Conservation (phyloP, 2,797 vertebrate genomes). For the Avahi laniger region DNA sequence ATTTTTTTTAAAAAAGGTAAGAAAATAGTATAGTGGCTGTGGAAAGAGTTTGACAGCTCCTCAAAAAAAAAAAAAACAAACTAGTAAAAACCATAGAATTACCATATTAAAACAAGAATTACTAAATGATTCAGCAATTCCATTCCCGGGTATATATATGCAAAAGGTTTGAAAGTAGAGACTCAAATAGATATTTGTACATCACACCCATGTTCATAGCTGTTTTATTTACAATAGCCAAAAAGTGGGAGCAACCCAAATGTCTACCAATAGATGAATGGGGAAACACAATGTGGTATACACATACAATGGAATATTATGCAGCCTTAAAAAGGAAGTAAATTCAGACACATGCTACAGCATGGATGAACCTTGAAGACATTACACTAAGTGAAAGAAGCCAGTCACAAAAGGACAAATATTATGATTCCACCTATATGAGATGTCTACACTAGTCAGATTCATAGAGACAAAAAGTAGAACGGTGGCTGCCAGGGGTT, state of each 20-base stretch:
- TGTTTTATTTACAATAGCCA: not conserved
- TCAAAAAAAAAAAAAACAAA: not conserved
- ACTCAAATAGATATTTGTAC: not conserved
- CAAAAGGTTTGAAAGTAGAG: not conserved
- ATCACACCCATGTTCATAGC: fast-evolving
- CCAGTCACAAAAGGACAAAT: not conserved
- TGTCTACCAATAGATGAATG: not conserved
- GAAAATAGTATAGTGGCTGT: not conserved
- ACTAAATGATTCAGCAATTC: not conserved
- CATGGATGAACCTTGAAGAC: not conserved
- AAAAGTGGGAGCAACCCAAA: not conserved
- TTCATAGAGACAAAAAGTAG: not conserved
- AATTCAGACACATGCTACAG: not conserved
- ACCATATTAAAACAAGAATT: not conserved
- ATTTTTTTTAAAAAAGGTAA: not conserved
- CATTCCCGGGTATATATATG: not conserved
- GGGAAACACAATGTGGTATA: not conserved
- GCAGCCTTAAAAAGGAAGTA: not conserved
- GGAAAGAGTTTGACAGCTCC: not conserved
- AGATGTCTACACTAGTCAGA: not conserved
- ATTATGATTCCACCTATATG: not conserved
- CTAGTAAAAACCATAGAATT: not conserved
- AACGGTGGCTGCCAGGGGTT: not conserved
- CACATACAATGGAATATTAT: too few species aligned
- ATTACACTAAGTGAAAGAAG: not conserved